phyloP scores from a whole-genome alignment of 2,797 vertebrate genomes.

The Ciconia nigra region DNA sequence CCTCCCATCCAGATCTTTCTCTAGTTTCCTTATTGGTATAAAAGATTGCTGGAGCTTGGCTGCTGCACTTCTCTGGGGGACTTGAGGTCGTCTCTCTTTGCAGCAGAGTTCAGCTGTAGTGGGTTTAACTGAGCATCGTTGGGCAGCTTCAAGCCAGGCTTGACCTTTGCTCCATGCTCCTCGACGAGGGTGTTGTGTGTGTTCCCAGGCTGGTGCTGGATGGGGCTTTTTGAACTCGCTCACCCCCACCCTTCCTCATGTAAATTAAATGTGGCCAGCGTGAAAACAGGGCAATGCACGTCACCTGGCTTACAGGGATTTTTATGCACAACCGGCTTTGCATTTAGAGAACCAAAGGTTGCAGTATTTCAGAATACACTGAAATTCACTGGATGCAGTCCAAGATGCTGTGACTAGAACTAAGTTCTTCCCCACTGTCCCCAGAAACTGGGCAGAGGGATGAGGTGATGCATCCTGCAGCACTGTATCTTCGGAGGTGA shows the following conservation, averaged over 20 bases:
- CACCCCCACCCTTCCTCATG: background rate
- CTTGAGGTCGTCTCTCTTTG: fast-evolving
- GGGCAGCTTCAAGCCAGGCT: background rate
- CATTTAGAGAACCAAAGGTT: background rate
- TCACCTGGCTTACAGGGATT: background rate
- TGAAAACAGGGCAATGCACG: background rate
- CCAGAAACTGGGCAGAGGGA: background rate
- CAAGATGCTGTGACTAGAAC: background rate
- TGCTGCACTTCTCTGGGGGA: fast-evolving
- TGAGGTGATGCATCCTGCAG: background rate
- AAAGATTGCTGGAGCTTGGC: background rate
- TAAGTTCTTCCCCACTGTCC: background rate
- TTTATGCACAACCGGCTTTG: background rate
- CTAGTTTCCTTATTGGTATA: background rate
- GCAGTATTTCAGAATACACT: background rate
- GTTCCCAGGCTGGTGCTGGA: background rate
- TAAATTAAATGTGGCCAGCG: background rate
- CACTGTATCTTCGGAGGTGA: background rate
- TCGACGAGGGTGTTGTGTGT: fast-evolving
- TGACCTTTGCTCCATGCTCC: fast-evolving
- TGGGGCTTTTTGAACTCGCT: background rate
- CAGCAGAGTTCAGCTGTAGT: background rate
- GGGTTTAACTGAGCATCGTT: background rate
- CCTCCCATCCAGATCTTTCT: background rate
- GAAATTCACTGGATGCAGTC: background rate